phyloP scores from a whole-genome alignment of 2,797 vertebrate genomes.

The Acrossocheilus fasciatus region DNA sequence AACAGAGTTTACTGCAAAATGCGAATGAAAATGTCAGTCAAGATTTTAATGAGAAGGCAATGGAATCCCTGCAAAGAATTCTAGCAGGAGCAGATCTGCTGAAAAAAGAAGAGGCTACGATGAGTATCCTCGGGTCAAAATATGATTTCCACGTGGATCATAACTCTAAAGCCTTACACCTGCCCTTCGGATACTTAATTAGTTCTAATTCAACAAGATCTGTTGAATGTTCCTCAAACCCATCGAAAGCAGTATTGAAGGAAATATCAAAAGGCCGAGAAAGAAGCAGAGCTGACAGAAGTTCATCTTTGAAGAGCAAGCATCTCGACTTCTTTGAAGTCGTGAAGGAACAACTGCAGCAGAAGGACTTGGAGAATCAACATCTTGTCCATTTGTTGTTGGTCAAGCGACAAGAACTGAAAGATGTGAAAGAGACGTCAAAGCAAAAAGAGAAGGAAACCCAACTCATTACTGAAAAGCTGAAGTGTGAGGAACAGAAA shows the following conservation, averaged over 20 bases:
- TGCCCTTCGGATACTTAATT: not conserved
- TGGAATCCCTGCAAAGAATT: constrained; percentile 39
- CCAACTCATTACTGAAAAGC: constrained; percentile 40
- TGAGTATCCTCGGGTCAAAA: constrained; percentile 12
- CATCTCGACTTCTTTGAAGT: constrained; percentile 44
- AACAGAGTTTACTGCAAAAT: constrained; percentile 20
- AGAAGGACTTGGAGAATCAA: constrained; percentile 55
- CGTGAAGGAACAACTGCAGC: constrained; percentile 50
- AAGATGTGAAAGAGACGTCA: constrained; percentile 24
- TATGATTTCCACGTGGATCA: constrained; percentile 18
- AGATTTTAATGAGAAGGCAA: constrained; percentile 26
- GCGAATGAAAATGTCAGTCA: not conserved
- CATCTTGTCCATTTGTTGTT: constrained; percentile 47
- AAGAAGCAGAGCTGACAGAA: not conserved
- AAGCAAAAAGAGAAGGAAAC: constrained; percentile 42
- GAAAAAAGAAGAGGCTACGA: constrained; percentile 20
- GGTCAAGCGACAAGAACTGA: constrained; percentile 50
- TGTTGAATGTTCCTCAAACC: constrained; percentile 18
- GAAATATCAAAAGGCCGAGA: constrained; percentile 31
- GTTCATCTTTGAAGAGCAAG: constrained; percentile 9
- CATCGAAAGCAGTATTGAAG: constrained; percentile 4
- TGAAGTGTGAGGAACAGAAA: constrained; percentile 49
- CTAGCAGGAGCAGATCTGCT: constrained; percentile 29
- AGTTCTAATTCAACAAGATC: constrained; percentile 35
- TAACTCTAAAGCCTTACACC: constrained; percentile 17